Base-by-base conservation (phyloP, 2,113 vertebrate species). In the Polypterus senegalus region DNA sequence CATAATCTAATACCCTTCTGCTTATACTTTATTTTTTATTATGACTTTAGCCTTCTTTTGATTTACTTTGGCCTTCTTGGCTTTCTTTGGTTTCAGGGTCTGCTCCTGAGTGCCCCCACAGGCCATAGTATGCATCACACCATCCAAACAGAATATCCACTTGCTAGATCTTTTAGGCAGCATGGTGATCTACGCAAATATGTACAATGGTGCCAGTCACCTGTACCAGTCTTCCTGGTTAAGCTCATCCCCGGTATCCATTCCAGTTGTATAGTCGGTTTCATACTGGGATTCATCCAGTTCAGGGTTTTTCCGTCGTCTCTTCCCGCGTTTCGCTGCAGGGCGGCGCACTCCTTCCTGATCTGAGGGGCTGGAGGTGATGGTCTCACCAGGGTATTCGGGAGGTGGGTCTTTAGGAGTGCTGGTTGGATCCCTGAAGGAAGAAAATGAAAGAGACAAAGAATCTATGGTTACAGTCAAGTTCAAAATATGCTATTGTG, bases 201-300 rank as follows among this genome's bases (percentile, higher is more conserved):
- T 27, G 27, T 27, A 27, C 27, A 27, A 27, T 27, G 27, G 27
- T 27, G 27, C 27, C 27, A 27, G 27, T 61, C 46, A 91, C 90
- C 83, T 84, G 65, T 69, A 74, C 62, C 89, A 85, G 8, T 80
- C 57, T 6, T 82, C 74, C 3, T 11, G 72, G 62, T 86, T 79
- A 63, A 76, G 70, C 62, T 91, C 86, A 0, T 84, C 81, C 0
- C 80, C 73, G 0, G 84, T 88, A 62, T 90, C 89, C 56, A 87
- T 79, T 1, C 79, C 89, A 0, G 86, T 89, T 55, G 84, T 88
- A 69, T 89, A 89, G 45, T 86, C 86, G 0, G 84, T 89, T 73
- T 90, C 89, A 8, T 79, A 84, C 65, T 83, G 86, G 6, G 78
- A 84, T 60, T 87, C 83, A 1, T 73, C 75, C 57, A 75, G 74